Base-by-base conservation (phyloP, 2,797 vertebrate species). In the Sebastes hubbsi region DNA sequence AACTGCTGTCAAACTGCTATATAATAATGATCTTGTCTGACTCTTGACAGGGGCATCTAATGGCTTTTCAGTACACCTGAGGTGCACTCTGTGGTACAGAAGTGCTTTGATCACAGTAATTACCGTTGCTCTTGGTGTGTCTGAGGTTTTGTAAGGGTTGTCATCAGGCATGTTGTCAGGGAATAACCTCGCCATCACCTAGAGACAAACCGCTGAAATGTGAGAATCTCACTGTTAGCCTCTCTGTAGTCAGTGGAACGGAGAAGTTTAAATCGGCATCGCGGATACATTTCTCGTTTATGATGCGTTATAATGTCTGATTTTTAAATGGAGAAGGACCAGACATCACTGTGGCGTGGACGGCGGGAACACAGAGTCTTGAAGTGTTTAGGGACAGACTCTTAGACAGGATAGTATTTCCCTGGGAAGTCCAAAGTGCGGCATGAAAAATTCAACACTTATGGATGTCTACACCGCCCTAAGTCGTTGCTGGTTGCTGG, bases 91-190 rank as follows among this genome's bases (percentile, higher is more conserved):
- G 81, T 59, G 78, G 58, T 42, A 14, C 66, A 82, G 52, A 69
- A 18, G 38, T 13, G 67, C 81, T 81, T 78, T 16, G 25, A 90
- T 82, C 78, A 77, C 70, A 65, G 70, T 90, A 55, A 88, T 88
- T 86, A 80, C 67, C 55, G 4, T 71, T 27, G 30, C 59, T 34
- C 72, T 29, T 14, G 49, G 75, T 86, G 84, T 73, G 73, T 65
- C 58, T 81, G 65, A 61, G 73, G 84, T 69, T 81, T 85, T 38
- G 46, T 58, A n/a, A 2, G 70, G 54, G 70, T 60, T 81, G 67
- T 88, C 85, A 72, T 83, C 72, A 69, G 66, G 24, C 38, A 20
- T 76, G 76, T 72, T 82, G 56, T 85, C 74, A 60, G 71, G 36
- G 16, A 70, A 79, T 59, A 79, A 78, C 67, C 68, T 73, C 56